Evolutionary conservation across 1,140 invertebrate genomes (phyloP).

Genomic region (Anoplolepis gracilipes): DNA sequence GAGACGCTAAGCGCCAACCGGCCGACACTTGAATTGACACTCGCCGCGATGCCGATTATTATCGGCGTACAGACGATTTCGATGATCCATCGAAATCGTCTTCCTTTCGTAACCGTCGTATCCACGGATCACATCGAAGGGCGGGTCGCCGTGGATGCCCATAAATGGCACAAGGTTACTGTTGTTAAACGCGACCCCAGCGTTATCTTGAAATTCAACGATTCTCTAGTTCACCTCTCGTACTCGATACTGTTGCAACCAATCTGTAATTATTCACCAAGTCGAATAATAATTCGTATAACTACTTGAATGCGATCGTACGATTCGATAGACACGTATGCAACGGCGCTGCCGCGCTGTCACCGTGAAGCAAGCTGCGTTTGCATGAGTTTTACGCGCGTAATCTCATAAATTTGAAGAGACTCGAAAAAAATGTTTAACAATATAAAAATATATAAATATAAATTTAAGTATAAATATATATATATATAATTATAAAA

Average conservation of each 20-base stretch:
- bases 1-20: conserved; percentile 32
- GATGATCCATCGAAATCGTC: conserved; percentile 51
- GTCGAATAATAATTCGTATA: no score
- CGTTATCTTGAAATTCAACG: neutral
- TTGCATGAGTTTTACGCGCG: neutral
- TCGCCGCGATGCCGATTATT: conserved; percentile 60
- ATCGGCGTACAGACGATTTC: conserved; percentile 58
- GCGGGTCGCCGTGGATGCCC: neutral
- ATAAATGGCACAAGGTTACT: neutral
- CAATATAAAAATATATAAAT: neutral
- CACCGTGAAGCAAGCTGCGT: neutral
- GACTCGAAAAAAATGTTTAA: neutral
- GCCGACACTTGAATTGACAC: conserved; percentile 56
- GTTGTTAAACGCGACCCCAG: neutral
- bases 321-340: conserved; percentile 31
- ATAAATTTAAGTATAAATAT: neutral
- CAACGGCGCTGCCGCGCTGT: conserved; percentile 1
- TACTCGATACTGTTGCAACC: neutral
- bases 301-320: neutral
- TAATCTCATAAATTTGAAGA: neutral
- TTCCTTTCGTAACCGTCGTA: neutral
- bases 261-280: neutral
- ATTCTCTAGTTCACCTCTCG: neutral
- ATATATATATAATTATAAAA: no score
- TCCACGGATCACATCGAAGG: conserved; percentile 17